Percentiles rank a stretch among this genome's conserved stretches.
Evolutionary conservation across 1,140 invertebrate genomes (phyloP).

Genomic region (Apis cerana): DNA sequence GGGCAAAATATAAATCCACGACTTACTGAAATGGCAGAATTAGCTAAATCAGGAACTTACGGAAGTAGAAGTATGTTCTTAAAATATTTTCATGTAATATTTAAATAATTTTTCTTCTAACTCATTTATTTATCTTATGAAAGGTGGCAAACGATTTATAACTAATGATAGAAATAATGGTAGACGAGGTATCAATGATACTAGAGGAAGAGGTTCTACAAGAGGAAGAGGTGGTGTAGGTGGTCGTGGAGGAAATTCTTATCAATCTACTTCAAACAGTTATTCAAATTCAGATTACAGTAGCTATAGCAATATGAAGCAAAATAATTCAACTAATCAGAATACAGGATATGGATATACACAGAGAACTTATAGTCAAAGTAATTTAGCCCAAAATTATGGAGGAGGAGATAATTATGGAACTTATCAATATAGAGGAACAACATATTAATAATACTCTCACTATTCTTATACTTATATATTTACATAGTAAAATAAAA

Average conservation of each 20-base stretch:
- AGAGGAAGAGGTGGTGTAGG: constrained; percentile 66
- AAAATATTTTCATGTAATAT: neutral
- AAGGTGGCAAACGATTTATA: constrained; percentile 73
- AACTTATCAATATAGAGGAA: constrained; percentile 67
- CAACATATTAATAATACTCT: constrained; percentile 62
- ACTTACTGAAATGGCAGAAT: constrained; percentile 81
- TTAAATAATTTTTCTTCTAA: neutral
- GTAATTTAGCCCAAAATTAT: constrained; percentile 57
- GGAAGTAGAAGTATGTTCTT: constrained; percentile 70
- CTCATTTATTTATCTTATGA: constrained; percentile 3
- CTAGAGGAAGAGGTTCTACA: constrained; percentile 54
- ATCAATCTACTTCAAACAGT: constrained; percentile 58
- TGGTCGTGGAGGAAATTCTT: constrained; percentile 56
- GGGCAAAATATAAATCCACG: constrained; percentile 86
- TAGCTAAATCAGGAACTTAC: constrained; percentile 74
- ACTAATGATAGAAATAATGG: constrained; percentile 60
- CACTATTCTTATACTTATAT: neutral
- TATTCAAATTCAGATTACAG: constrained; percentile 71
- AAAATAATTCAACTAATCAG: constrained; percentile 52
- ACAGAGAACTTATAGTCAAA: constrained; percentile 68
- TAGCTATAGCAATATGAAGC: constrained; percentile 62
- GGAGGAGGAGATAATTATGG: constrained; percentile 63
- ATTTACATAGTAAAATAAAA: neutral
- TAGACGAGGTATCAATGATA: constrained; percentile 62
- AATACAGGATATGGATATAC: constrained; percentile 67